Conservation (phyloP, 2,888 invertebrate genomes). For the Drosophila longiperda region DNA sequence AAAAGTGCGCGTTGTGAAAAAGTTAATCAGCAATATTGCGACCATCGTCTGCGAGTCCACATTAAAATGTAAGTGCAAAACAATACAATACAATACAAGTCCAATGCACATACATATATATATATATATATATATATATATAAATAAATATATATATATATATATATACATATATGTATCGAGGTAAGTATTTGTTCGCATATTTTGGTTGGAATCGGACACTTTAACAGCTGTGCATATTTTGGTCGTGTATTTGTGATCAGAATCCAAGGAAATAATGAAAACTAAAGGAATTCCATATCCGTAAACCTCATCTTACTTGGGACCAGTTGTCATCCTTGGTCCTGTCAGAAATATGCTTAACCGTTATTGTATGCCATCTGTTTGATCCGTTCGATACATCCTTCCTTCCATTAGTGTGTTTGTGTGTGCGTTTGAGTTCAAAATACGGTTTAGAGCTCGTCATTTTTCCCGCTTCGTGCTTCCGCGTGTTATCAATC, state of each 20-base stretch:
- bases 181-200: conserved; percentile 24
- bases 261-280: neutral
- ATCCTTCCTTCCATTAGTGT: neutral
- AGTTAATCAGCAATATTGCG: conserved; percentile 91
- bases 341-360: conserved; percentile 1
- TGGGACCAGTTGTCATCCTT: neutral
- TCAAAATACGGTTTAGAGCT: neutral
- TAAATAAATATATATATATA: neutral
- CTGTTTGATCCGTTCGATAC: neutral
- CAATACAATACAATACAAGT: neutral
- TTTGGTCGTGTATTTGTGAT: conserved; percentile 13
- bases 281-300: neutral
- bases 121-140: neutral
- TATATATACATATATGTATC: neutral
- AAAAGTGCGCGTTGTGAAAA: conserved; percentile 90
- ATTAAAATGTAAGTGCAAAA: conserved; percentile 84
- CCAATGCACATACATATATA: neutral
- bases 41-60: conserved; percentile 89
- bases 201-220: neutral
- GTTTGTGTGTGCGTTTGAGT: neutral
- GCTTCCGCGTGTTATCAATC: conserved; percentile 1
- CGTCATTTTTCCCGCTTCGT: neutral
- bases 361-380: neutral
- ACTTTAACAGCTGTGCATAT: conserved; percentile 1
- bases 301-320: neutral